phyloP scores from a whole-genome alignment of 2,888 invertebrate genomes.

The Macrosoma leucophasiata region DNA sequence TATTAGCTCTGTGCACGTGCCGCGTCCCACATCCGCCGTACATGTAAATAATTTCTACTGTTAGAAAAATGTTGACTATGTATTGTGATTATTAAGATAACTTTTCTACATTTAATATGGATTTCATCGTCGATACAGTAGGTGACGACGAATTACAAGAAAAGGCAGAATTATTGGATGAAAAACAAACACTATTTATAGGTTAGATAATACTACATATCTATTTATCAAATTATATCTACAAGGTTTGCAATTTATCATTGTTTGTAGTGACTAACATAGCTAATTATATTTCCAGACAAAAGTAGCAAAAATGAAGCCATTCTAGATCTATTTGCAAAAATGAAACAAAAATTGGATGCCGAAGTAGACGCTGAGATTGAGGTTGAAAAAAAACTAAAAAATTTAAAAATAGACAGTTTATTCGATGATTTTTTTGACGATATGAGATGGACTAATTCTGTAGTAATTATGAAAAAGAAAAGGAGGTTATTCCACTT shows the following conservation, averaged over 20 bases:
- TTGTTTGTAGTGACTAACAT: too few species aligned
- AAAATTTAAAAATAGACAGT: constrained; percentile 47
- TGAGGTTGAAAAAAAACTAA: constrained; percentile 45
- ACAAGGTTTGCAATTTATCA: too few species aligned
- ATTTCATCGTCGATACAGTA: constrained; percentile 75
- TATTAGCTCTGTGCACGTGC: too few species aligned
- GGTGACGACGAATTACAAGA: constrained; percentile 64
- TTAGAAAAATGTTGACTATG: too few species aligned
- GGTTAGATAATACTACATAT: too few species aligned
- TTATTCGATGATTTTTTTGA: constrained; percentile 56
- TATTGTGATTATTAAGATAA: too few species aligned
- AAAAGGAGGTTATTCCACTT: constrained; percentile 50
- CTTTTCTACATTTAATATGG: too few species aligned
- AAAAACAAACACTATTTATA: constrained; percentile 50
- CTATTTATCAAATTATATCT: constrained; percentile 5
- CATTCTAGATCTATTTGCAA: constrained; percentile 49
- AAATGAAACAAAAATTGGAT: constrained; percentile 55
- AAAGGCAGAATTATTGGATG: constrained; percentile 44
- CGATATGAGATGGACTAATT: constrained; percentile 59
- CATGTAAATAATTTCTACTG: too few species aligned
- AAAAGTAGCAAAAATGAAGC: constrained; percentile 44
- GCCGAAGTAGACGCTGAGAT: constrained; percentile 38
- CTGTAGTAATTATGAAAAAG: constrained; percentile 42
- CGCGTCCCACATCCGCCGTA: too few species aligned
- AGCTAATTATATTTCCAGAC: too few species aligned